phyloP scores from a whole-genome alignment of 1,140 invertebrate species.

The Dreissena polymorpha region DNA sequence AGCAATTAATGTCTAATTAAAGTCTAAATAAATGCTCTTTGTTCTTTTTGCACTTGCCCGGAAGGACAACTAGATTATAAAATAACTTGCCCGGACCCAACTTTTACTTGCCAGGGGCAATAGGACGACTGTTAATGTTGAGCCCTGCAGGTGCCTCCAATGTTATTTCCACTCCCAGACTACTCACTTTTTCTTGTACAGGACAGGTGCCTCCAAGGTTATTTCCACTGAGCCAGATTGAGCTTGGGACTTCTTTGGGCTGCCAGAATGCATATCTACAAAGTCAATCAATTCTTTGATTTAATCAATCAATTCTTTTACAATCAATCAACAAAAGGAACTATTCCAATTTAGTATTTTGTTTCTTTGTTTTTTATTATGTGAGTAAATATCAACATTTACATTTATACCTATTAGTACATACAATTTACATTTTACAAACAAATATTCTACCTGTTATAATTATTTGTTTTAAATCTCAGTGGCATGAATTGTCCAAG shows the following conservation, averaged over 20 bases:
- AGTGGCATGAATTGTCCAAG: too few relatives aligned
- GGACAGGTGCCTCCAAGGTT: slow-evolving; percentile 81
- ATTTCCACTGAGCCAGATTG: slow-evolving; percentile 86
- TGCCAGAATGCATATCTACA: slow-evolving; percentile 74
- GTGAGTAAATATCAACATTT: neutral
- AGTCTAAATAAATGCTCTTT: too few relatives aligned
- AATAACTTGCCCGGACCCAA: too few relatives aligned
- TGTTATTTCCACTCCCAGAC: too few relatives aligned
- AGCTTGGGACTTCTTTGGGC: slow-evolving; percentile 80
- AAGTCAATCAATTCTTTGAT: slow-evolving; percentile 1
- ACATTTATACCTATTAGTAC: neutral
- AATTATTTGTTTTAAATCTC: too few relatives aligned
- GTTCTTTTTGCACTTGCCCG: too few relatives aligned
- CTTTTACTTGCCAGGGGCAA: too few relatives aligned
- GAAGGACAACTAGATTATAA: too few relatives aligned
- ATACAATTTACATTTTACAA: neutral
- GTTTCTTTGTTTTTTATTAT: neutral
- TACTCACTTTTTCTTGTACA: slow-evolving; percentile 67
- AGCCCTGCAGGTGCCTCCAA: too few relatives aligned
- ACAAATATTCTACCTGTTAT: neutral
- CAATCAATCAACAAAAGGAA: neutral
- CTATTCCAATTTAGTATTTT: neutral
- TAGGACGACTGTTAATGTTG: too few relatives aligned
- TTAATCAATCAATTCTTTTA: neutral
- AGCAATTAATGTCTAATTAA: too few relatives aligned